phyloP scores from a whole-genome alignment of 2,113 vertebrate genomes.

The Madoqua kirkii region DNA sequence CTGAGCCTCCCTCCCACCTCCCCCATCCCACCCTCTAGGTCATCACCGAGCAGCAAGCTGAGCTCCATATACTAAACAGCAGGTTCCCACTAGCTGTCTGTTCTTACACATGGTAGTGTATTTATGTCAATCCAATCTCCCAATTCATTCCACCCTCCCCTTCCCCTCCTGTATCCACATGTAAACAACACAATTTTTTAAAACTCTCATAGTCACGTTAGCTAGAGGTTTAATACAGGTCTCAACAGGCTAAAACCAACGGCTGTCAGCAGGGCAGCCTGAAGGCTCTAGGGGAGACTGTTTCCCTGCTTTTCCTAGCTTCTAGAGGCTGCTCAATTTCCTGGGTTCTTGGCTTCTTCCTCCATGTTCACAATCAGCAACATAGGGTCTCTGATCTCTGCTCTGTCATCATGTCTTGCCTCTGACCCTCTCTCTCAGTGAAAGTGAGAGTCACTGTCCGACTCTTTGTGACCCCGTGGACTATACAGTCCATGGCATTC shows the following conservation, averaged over 20 bases:
- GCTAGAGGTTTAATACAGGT: background rate
- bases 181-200: background rate
- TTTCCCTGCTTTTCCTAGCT: background rate
- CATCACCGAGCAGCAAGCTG: background rate
- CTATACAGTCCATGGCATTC: background rate
- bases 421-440: background rate
- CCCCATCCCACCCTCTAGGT: background rate
- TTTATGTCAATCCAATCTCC: background rate
- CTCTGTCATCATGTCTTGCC: background rate
- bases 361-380: background rate
- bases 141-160: rapidly evolving
- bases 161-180: background rate
- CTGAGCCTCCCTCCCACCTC: background rate
- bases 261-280: background rate
- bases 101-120: background rate
- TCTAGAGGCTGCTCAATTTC: background rate
- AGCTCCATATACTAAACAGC: background rate
- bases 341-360: background rate
- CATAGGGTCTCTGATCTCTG: background rate
- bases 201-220: background rate
- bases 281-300: background rate
- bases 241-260: background rate
- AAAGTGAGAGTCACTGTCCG: rapidly evolving
- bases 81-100: background rate
- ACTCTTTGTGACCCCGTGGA: background rate